Percentiles rank a stretch among this genome's conserved stretches.
Evolutionary conservation across 2,797 vertebrate species (phyloP).

Genomic region (Margarornis squamiger): DNA sequence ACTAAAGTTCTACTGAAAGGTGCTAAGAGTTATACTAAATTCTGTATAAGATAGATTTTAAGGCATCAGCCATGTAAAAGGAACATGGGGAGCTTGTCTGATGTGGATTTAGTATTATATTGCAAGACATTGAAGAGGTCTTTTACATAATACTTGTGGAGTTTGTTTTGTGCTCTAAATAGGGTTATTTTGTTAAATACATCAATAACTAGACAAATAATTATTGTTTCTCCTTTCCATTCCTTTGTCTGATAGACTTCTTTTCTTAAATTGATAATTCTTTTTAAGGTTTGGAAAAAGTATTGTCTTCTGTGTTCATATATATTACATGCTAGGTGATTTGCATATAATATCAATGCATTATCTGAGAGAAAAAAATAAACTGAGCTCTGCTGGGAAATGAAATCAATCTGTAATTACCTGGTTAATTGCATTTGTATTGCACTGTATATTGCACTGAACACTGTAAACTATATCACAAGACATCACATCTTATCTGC

Average conservation of each 20-base stretch:
- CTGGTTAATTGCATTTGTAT: slow-evolving; percentile 38
- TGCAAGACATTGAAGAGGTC: background rate
- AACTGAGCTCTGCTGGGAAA: background rate
- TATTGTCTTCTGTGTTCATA: background rate
- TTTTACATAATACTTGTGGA: background rate
- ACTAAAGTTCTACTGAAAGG: too few relatives aligned
- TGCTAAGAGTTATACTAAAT: too few relatives aligned
- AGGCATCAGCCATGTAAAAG: background rate
- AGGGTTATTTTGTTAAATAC: background rate
- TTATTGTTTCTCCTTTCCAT: background rate
- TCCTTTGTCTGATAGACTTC: background rate
- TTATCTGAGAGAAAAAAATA: background rate
- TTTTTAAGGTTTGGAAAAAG: background rate
- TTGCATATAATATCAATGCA: background rate
- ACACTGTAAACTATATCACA: background rate
- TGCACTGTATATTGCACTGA: background rate
- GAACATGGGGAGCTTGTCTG: background rate
- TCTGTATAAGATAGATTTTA: too few relatives aligned
- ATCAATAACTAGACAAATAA: background rate
- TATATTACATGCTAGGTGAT: background rate
- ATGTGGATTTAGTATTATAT: background rate
- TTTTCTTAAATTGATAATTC: background rate
- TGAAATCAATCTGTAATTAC: slow-evolving; percentile 14
- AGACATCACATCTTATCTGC: background rate
- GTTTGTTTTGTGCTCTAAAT: background rate